Evolutionary conservation across 2,113 vertebrate species (phyloP).

Genomic region (Anolis carolinensis): DNA sequence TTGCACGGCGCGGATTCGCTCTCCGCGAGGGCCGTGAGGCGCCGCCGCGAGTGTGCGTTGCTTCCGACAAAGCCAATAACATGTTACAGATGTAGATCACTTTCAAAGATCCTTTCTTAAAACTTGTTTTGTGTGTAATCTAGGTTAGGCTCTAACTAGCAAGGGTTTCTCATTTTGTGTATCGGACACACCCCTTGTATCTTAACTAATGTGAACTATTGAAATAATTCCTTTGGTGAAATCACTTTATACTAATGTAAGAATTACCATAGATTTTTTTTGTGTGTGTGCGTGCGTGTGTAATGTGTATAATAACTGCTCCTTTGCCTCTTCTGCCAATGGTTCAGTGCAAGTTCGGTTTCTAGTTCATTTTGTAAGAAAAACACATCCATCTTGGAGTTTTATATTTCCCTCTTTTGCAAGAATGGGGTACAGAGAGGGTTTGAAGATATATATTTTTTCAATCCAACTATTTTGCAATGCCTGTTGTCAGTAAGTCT

Average conservation of each 20-base stretch:
- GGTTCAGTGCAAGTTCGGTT: conserved; percentile 67
- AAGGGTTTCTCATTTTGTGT: conserved; percentile 41
- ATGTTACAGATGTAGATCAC: conserved; percentile 69
- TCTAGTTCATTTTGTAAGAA: conserved; percentile 71
- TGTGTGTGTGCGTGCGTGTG: conserved; percentile 36
- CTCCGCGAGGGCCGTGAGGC: conserved; percentile 65
- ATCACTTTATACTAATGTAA: conserved; percentile 68
- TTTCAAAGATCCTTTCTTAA: conserved; percentile 71
- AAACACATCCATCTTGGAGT: conserved; percentile 62
- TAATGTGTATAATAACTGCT: conserved; percentile 72
- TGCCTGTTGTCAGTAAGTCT: conserved; percentile 55
- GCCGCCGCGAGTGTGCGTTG: conserved; percentile 56
- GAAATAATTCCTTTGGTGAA: conserved; percentile 72
- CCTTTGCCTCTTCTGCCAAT: conserved; percentile 71
- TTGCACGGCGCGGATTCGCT: conserved; percentile 63
- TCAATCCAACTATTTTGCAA: conserved; percentile 55
- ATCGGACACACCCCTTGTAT: conserved; percentile 41
- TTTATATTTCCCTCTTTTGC: conserved; percentile 63
- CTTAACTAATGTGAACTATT: conserved; percentile 80
- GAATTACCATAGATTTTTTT: conserved; percentile 54
- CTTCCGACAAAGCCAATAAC: conserved; percentile 46
- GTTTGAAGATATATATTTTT: conserved; percentile 24
- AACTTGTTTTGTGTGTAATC: conserved; percentile 69
- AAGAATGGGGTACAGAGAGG: conserved; percentile 51
- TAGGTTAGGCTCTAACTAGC: conserved; percentile 60